These are phyloP conservation scores for Serranus cabrilla DNA, from an alignment of 2,797 vertebrate species.

Conservation along the genomic window DNA sequence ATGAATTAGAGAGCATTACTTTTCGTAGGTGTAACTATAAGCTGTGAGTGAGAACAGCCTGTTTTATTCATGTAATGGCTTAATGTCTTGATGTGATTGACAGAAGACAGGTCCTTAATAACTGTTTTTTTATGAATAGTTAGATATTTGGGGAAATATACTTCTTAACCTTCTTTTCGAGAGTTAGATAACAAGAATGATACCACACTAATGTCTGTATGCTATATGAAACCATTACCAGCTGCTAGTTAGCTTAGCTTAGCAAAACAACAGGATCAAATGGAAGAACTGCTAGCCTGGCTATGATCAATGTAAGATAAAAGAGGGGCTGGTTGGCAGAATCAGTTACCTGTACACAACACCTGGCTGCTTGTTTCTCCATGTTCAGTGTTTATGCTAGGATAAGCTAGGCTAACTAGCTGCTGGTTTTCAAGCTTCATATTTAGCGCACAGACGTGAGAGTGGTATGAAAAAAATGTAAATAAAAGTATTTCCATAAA, in stretches of 20 bases:
- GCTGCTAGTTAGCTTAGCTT: neutral
- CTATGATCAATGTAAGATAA: neutral
- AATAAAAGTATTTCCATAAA: neutral
- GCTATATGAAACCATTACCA: neutral
- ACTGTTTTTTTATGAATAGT: neutral
- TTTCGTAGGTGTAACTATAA: no score
- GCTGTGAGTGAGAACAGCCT: no score
- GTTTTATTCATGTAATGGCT: no score
- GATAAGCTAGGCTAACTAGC: neutral
- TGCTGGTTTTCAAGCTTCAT: neutral
- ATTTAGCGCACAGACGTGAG: neutral
- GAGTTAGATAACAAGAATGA: neutral
- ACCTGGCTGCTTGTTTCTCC: neutral
- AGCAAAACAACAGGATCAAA: neutral
- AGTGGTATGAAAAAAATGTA: neutral
- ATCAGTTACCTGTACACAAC: neutral
- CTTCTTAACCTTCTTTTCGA: neutral
- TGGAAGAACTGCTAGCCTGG: neutral
- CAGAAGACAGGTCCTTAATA: neutral
- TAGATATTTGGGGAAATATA: neutral
- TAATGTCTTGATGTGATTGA: no score
- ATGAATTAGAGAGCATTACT: no score
- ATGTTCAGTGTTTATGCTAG: neutral
- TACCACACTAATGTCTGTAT: neutral
- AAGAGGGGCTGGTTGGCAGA: neutral